Conservation (phyloP, 2,797 vertebrate genomes). For the Helostoma temminkii region DNA sequence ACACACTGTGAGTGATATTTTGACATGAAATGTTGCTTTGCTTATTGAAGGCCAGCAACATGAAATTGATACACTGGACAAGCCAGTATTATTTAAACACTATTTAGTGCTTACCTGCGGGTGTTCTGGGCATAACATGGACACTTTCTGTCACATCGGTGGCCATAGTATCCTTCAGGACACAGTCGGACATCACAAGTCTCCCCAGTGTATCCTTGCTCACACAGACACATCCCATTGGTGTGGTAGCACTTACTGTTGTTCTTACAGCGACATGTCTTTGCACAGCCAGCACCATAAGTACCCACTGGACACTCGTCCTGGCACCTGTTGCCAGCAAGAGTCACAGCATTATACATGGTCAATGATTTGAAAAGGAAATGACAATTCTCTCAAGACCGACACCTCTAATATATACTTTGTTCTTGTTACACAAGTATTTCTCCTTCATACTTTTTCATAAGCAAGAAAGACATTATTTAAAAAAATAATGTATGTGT, state of each 20-base stretch:
- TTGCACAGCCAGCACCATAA: conserved; percentile 87
- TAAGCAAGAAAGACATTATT: too few relatives aligned
- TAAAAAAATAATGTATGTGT: too few relatives aligned
- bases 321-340: conserved; percentile 87
- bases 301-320: conserved; percentile 92
- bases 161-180: conserved; percentile 88
- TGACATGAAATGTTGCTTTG: too few relatives aligned
- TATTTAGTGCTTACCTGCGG: conserved; percentile 77
- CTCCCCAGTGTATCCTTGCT: conserved; percentile 90
- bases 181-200: conserved; percentile 91
- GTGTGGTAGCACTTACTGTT: conserved; percentile 92
- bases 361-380: not conserved
- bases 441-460: too few relatives aligned
- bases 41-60: too few relatives aligned
- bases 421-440: too few relatives aligned
- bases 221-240: conserved; percentile 91
- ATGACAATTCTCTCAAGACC: too few relatives aligned
- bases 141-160: conserved; percentile 90
- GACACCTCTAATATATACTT: too few relatives aligned
- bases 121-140: conserved; percentile 90
- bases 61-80: too few relatives aligned
- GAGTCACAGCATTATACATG: not conserved
- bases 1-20: too few relatives aligned
- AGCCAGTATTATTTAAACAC: not conserved
- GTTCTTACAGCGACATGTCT: conserved; percentile 90